Evolutionary conservation across 2,797 vertebrate genomes (phyloP).

Genomic region (Lepus townsendii): DNA sequence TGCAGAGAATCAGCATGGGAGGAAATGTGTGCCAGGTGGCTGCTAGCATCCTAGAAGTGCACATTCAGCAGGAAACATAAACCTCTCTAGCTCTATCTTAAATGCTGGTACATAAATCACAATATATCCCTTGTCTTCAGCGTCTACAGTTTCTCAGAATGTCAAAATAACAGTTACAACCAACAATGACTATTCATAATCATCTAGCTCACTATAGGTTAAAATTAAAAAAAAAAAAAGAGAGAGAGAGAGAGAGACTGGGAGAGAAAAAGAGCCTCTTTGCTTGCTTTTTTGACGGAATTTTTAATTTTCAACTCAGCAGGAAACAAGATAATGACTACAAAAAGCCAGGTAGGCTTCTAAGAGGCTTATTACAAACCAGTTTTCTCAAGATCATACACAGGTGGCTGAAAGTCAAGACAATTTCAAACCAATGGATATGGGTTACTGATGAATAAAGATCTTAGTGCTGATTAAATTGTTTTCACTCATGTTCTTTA

Average conservation of each 20-base stretch:
- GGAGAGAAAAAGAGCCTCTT: slow-evolving; percentile 52
- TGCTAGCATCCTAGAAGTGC: slow-evolving; percentile 66
- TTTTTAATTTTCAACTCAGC: slow-evolving; percentile 88
- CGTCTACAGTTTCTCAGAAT: slow-evolving; percentile 75
- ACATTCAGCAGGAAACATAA: slow-evolving; percentile 72
- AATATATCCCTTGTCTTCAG: slow-evolving; percentile 62
- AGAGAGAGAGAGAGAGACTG: neutral
- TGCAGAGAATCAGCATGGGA: neutral
- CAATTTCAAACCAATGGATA: slow-evolving; percentile 83
- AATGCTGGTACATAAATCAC: slow-evolving; percentile 63
- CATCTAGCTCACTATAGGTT: slow-evolving; percentile 46
- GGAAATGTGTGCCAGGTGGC: slow-evolving; percentile 9
- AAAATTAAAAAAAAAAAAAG: slow-evolving; percentile 58
- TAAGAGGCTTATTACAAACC: slow-evolving; percentile 86
- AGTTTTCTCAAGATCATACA: slow-evolving; percentile 86
- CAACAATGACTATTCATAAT: slow-evolving; percentile 66
- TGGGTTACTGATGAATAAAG: slow-evolving; percentile 79
- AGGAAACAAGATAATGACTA: slow-evolving; percentile 84
- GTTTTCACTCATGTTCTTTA: slow-evolving; percentile 51
- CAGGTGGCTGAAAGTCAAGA: slow-evolving; percentile 85
- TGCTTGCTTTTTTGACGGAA: slow-evolving; percentile 83
- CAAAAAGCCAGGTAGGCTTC: slow-evolving; percentile 84
- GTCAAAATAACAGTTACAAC: slow-evolving; percentile 75
- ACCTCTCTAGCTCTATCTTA: slow-evolving; percentile 65
- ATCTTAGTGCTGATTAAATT: slow-evolving; percentile 70